Evolutionary conservation across 2,888 invertebrate genomes (phyloP), one percentile per base, ranked within the genome.

Genomic region (Stenolophus ochropezus): DNA sequence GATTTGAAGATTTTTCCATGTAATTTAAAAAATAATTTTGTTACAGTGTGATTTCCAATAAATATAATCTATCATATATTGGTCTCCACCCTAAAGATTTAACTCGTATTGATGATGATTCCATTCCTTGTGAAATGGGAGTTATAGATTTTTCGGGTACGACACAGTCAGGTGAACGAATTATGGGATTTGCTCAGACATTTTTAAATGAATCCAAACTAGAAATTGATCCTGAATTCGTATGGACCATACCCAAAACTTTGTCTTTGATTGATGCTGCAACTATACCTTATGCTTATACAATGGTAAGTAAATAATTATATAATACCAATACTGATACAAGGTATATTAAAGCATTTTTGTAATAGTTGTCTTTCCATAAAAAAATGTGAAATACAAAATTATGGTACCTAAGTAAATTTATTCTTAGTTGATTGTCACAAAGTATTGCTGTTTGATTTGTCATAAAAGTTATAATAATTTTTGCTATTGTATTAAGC

Each of bases 221-320:
- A 23, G 83, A 86, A 0, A 84, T 87, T 3, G 89, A 89, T 85
- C 87, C 88, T 2, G 86, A 89, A 27, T 89, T 93, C 21, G 86
- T 89, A 20, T 96, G 95, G 95, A 88, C 91, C 49, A 90, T 96
- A 4, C 96, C 96, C 1, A 92, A 93, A 1, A 88, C 91, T 4
- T 96, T 95, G 95, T 91, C 91, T 18, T 89, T 96, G 56, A 92
- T 94, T 85, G 94, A 96, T 84, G 96, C 94, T 0, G 94, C 94
- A 2, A 94, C 94, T 0, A 91, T 96, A 0, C 96, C 96, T 0
- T 94, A 96, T n/a, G 95, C 95, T 0, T 96, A 96, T 86, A 91
- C 91, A 82, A 93, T 94, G 51, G 90, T 90, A 87, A 56, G 20
- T 20, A 56, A n/a, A n/a, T n/a, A n/a, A n/a, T n/a, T n/a, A n/a